A percentile compares a stretch with the other conserved stretches of the same genome.
Evolutionary conservation across 2,797 vertebrate genomes (phyloP).

Genomic region (Eulemur mongoz): DNA sequence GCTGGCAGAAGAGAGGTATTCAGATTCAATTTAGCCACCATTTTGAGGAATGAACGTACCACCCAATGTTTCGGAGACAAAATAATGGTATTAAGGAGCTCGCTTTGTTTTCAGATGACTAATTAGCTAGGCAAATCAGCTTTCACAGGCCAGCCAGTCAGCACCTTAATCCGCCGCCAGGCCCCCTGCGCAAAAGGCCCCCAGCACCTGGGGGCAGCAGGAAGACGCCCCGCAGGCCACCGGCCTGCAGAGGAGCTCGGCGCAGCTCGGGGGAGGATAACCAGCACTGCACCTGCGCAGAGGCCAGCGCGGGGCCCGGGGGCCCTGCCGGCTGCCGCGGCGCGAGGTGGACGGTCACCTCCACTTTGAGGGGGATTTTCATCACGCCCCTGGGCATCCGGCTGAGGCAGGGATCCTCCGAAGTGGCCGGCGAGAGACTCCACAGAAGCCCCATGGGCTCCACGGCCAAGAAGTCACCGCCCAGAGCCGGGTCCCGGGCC

Average conservation of each 20-base stretch:
- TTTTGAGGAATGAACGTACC: neutral
- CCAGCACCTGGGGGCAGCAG: slow-evolving; percentile 88
- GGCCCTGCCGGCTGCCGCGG: slow-evolving; percentile 75
- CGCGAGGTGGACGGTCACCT: slow-evolving; percentile 84
- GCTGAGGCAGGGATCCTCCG: slow-evolving; percentile 82
- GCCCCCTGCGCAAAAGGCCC: neutral
- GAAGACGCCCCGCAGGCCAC: slow-evolving; percentile 86
- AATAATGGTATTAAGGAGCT: neutral
- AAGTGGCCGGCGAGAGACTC: slow-evolving; percentile 84
- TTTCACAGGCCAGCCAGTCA: neutral
- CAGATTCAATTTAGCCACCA: neutral
- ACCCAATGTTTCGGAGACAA: neutral
- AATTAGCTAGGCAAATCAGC: neutral
- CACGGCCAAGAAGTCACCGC: slow-evolving; percentile 88
- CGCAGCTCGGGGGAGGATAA: slow-evolving; percentile 86
- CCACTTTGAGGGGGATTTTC: slow-evolving; percentile 82
- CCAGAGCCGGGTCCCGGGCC: slow-evolving; percentile 82
- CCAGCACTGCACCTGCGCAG: slow-evolving; percentile 82
- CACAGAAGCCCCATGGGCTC: slow-evolving; percentile 92
- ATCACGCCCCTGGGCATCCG: slow-evolving; percentile 82
- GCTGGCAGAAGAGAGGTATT: neutral
- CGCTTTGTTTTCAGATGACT: neutral
- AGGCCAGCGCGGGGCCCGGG: slow-evolving; percentile 79
- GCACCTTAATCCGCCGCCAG: neutral
- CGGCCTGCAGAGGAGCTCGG: slow-evolving; percentile 83